Evolutionary conservation across 2,888 invertebrate species (phyloP).

Genomic region (Celastrina argiolus): DNA sequence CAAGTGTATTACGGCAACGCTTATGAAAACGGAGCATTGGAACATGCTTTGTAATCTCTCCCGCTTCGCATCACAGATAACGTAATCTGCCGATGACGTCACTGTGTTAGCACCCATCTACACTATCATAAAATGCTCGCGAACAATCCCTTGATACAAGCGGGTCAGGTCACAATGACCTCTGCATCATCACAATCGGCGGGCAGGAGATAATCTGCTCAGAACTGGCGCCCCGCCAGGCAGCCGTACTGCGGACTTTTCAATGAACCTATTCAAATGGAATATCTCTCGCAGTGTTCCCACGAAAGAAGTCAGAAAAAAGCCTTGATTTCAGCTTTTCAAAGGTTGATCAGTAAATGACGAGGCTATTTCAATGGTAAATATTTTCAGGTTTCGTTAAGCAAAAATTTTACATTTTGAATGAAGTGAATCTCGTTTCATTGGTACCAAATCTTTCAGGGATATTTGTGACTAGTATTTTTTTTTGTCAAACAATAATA

Average conservation of each 20-base stretch:
- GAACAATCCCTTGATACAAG: constrained; percentile 25
- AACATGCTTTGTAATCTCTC: not conserved
- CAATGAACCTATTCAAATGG: constrained; percentile 72
- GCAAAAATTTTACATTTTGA: not conserved
- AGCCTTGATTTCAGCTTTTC: constrained; percentile 31
- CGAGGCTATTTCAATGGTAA: not conserved
- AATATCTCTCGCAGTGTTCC: constrained; percentile 73
- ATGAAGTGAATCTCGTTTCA: too few species aligned
- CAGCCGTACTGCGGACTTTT: constrained; percentile 74
- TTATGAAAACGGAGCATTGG: too few species aligned
- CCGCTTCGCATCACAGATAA: not conserved
- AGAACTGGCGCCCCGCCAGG: constrained; percentile 66
- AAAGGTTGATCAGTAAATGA: not conserved
- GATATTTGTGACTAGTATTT: too few species aligned
- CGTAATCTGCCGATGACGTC: not conserved
- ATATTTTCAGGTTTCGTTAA: not conserved
- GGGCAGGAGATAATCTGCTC: constrained; percentile 63
- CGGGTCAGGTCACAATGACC: constrained; percentile 30
- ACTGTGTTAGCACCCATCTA: too few species aligned
- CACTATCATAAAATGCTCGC: not conserved
- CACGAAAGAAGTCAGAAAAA: constrained; percentile 68
- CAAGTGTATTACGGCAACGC: too few species aligned
- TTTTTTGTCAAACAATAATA: too few species aligned
- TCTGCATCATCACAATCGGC: constrained; percentile 68
- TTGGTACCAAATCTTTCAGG: too few species aligned